Base-by-base conservation (phyloP, 2,888 invertebrate genomes). In the Melieria picta region DNA sequence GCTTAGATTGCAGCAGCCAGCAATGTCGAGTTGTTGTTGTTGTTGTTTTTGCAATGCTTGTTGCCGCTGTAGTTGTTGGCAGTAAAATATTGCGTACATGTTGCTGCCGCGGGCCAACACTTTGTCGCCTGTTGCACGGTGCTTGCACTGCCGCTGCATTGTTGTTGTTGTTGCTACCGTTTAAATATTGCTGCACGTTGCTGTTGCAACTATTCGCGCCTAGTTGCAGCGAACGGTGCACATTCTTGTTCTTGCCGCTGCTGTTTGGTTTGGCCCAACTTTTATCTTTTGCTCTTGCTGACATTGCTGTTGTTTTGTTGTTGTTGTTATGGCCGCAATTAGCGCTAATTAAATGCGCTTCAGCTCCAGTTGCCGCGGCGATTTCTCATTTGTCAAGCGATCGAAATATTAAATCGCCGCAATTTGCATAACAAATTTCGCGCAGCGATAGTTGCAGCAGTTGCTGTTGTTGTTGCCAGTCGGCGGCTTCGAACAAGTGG, bases 41-140 rank as follows among this genome's bases (percentile, higher is more conserved):
- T 65, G 55, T 62, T 16, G 57, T 47, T n/a, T 9, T 67, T 30
- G 10, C 45, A 58, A 10, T 69, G 50, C 61, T 68, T 69, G 65
- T 65, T 69, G 61, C 13, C 65, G 69, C 58, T 67, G 66, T 47
- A 30, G 11, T 11, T 75, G 78, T 78, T 79, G 79, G 78, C 77
- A 84, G 81, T 85, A 85, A 85, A 86, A 84, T 86, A 85, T 85
- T 81, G 82, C 82, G 80, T 83, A 84, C 84, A 82, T 83, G 84
- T 84, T 82, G 78, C 78, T 78, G 80, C 85, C 85, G 83, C 80
- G 79, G 81, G 85, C 83, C 86, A 83, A 80, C 80, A 82, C 70
- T 83, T 83, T 81, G 82, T 82, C 81, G 80, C 79, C 73, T 67
- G 56, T 45, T 9, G 16, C 64, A 45, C 2, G 60, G 10, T 65